Conservation (phyloP, 2,888 invertebrate genomes). For the Cryptus armator region DNA sequence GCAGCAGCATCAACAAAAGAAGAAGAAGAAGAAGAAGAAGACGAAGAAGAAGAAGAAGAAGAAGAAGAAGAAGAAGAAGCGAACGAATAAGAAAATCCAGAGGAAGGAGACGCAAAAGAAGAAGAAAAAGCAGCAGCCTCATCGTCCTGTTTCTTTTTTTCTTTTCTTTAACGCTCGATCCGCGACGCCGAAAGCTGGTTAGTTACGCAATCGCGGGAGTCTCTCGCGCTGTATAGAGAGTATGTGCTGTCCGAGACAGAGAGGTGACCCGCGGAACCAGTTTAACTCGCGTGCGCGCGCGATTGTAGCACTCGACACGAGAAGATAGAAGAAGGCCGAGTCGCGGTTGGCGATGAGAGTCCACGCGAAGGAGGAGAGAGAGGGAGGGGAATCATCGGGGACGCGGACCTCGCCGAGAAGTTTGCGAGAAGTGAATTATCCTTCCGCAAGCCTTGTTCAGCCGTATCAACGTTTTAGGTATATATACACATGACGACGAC, state of each 20-base stretch:
- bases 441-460: constrained; percentile 80
- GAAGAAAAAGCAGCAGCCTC: constrained; percentile 49
- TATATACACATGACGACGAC: not conserved
- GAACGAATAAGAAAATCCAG: constrained; percentile 4
- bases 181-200: constrained; percentile 70
- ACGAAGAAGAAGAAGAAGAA: constrained; percentile 22
- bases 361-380: not conserved
- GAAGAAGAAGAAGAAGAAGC: constrained; percentile 37
- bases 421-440: constrained; percentile 78
- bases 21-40: constrained; percentile 26
- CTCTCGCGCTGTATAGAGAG: constrained; percentile 36
- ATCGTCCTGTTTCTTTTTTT: constrained; percentile 23
- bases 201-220: constrained; percentile 68
- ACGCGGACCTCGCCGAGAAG: constrained; percentile 29
- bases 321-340: constrained; percentile 67
- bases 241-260: constrained; percentile 51
- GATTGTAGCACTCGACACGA: constrained; percentile 47
- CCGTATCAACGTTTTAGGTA: not conserved
- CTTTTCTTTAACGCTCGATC: constrained; percentile 16
- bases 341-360: constrained; percentile 63
- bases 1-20: constrained; percentile 23
- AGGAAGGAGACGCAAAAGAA: constrained; percentile 25
- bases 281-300: constrained; percentile 54
- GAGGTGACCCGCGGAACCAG: constrained; percentile 66
- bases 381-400: constrained; percentile 48